Evolutionary conservation across 1,140 invertebrate genomes (phyloP).

Genomic region (Caenorhabditis latens): DNA sequence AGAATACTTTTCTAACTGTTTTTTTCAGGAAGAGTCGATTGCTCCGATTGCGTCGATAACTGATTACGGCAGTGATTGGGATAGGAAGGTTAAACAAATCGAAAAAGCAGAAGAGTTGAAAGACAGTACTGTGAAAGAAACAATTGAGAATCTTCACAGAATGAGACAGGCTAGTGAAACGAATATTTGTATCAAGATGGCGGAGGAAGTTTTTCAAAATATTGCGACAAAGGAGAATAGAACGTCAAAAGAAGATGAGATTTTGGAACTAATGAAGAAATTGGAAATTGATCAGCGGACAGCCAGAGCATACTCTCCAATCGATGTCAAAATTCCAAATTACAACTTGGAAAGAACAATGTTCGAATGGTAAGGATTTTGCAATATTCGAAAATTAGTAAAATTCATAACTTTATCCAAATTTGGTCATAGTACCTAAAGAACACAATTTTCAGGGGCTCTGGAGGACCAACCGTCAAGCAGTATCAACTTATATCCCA

Average conservation of each 20-base stretch:
- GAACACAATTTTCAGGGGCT: not conserved
- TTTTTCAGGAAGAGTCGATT: too few relatives aligned
- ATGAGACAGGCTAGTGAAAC: too few relatives aligned
- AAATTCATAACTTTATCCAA: too few relatives aligned
- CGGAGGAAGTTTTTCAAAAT: not conserved
- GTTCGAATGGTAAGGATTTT: not conserved
- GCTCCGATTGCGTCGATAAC: too few relatives aligned
- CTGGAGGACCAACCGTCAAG: not conserved
- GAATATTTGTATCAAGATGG: not conserved
- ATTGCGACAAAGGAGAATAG: not conserved
- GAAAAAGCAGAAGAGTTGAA: too few relatives aligned
- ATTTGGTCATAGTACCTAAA: too few relatives aligned
- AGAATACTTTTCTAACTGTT: too few relatives aligned
- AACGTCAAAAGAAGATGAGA: not conserved
- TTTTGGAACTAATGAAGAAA: not conserved
- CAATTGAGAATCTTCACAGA: not conserved
- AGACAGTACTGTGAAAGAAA: not conserved
- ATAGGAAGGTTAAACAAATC: too few relatives aligned
- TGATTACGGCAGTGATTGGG: too few relatives aligned
- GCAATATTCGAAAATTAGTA: too few relatives aligned
- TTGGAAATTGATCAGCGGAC: not conserved
- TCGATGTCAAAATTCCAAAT: not conserved
- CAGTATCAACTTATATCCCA: not conserved
- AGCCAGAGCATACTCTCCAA: not conserved
- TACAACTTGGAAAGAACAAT: not conserved